Evolutionary conservation across 2,113 vertebrate species (phyloP), one percentile per base, ranked within the genome.

Genomic region (Gobio gobio): DNA sequence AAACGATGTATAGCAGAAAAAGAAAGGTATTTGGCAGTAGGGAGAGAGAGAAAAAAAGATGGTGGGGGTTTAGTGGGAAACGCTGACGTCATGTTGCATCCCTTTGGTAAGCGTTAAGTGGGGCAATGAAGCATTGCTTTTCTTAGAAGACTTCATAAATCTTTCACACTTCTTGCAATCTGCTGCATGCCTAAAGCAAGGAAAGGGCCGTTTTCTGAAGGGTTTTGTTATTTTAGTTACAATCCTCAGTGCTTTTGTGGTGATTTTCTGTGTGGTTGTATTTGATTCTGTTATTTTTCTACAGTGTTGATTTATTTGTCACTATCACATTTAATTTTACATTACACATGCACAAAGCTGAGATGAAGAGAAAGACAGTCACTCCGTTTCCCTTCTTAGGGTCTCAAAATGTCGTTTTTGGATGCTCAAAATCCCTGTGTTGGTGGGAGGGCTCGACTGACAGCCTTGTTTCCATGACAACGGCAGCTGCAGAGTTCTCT

Each of bases 381-480:
- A 70, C 9, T 29, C 14, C 14, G 1, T 74, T 26, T 51, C 51
- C 56, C 16, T 61, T 66, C 10, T 45, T 47, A n/a, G 22, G 3
- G 8, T 74, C 45, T 59, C 58, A 86, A 82, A 82, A 82, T 81
- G 82, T 77, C 43, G 10, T 74, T 86, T 86, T 89, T 70, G 66
- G 85, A 85, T 83, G 83, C 43, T 83, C 49, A 80, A 76, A 82
- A 82, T 76, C 58, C 54, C 51, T 75, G 61, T 78, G 83, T 3
- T n/a, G 72, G 86, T 78, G 83, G 78, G 85, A 83, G 64, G 61
- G 83, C 79, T 78, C 43, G 22, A 61, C 82, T 73, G 85, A 87
- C 85, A 81, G 76, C 76, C 77, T 81, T 84, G 89, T 90, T 90
- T 89, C 86, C 86, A 84, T 89, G 87, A 85, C 86, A 82, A 90